Evolutionary conservation across 2,113 vertebrate species (phyloP).

Genomic region (Eudorcas thomsonii): DNA sequence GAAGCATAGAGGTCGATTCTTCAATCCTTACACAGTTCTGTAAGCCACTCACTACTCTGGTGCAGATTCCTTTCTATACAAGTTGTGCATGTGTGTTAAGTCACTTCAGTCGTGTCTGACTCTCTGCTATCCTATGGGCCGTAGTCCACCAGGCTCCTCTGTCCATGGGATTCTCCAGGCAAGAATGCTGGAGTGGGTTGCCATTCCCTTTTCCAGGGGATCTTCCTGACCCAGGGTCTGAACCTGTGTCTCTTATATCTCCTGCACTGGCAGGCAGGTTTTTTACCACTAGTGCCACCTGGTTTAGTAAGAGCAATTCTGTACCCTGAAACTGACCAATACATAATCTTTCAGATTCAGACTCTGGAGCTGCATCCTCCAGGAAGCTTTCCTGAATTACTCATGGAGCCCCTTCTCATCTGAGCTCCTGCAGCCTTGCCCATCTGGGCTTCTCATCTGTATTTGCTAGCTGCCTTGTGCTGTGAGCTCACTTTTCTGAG

Average conservation of each 20-base stretch:
- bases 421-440: background rate
- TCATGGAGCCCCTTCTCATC: background rate
- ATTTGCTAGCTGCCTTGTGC: background rate
- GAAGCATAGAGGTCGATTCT: background rate
- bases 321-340: background rate
- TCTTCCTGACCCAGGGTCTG: background rate
- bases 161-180: background rate
- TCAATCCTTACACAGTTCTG: background rate
- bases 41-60: background rate
- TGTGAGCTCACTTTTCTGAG: background rate
- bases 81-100: background rate
- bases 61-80: background rate
- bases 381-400: background rate
- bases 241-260: background rate
- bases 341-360: background rate
- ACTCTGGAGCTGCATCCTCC: background rate
- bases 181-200: background rate
- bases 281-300: background rate
- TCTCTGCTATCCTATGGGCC: background rate
- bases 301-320: background rate
- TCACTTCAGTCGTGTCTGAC: fast-evolving
- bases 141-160: background rate
- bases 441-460: background rate
- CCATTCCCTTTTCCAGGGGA: background rate
- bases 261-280: background rate